These are phyloP conservation scores for Anthophora plumipes DNA, from an alignment of 2,888 invertebrate genomes.

Conservation along the genomic window DNA sequence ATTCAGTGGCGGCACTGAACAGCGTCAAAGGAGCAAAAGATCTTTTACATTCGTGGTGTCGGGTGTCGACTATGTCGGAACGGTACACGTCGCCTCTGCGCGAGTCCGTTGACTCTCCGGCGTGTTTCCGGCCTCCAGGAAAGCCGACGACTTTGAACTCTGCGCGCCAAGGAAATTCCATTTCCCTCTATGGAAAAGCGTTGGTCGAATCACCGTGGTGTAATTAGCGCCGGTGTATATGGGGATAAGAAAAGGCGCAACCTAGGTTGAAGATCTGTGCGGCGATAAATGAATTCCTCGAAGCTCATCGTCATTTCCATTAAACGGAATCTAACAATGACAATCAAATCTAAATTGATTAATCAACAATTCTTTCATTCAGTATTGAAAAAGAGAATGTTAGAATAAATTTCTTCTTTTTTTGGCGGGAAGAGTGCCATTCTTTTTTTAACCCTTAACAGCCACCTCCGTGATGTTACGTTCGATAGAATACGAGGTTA, in stretches of 20 bases:
- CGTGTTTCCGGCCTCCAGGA: conserved; percentile 64
- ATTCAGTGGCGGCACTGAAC: not conserved
- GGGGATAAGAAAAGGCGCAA: conserved; percentile 56
- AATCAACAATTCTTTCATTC: not conserved
- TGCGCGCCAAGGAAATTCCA: conserved; percentile 69
- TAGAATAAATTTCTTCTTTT: too few relatives aligned
- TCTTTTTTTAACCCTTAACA: too few relatives aligned
- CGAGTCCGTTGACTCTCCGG: conserved; percentile 63
- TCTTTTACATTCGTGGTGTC: conserved; percentile 13
- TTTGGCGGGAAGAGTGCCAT: too few relatives aligned
- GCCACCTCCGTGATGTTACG: too few relatives aligned
- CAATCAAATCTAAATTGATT: not conserved
- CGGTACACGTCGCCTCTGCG: conserved; percentile 28
- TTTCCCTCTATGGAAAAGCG: conserved; percentile 63
- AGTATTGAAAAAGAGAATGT: too few relatives aligned
- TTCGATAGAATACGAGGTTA: too few relatives aligned
- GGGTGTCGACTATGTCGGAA: conserved; percentile 30
- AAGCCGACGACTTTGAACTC: conserved; percentile 76
- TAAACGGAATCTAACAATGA: not conserved
- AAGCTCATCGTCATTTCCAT: not conserved
- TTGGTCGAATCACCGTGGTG: conserved; percentile 60
- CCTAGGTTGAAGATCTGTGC: conserved; percentile 32
- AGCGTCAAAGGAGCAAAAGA: conserved; percentile 9
- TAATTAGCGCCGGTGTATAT: conserved; percentile 65
- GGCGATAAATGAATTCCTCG: conserved; percentile 26